A percentile compares a stretch with the other conserved stretches of the same genome.
phyloP scores from a whole-genome alignment of 2,797 vertebrate genomes.

The Gymnodraco acuticeps region DNA sequence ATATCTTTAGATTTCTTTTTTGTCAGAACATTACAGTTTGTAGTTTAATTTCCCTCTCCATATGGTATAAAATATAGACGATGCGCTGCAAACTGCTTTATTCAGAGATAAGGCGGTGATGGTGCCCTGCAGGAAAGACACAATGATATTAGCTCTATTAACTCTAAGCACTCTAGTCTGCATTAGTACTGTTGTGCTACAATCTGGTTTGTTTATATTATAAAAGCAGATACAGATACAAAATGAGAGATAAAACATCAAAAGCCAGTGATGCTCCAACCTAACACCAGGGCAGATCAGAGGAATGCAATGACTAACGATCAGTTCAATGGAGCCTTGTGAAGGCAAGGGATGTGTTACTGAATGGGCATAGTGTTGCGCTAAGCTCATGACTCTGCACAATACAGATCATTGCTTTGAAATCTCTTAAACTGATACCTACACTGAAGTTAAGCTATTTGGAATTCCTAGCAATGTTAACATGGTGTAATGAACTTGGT shows the following conservation, averaged over 20 bases:
- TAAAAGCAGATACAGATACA: background rate
- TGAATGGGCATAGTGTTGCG: constrained; percentile 26
- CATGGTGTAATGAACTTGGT: background rate
- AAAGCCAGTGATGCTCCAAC: background rate
- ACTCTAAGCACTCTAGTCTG: background rate
- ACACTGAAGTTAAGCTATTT: background rate
- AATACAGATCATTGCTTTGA: background rate
- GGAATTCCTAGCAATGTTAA: background rate
- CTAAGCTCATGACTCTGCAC: background rate
- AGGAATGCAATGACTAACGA: background rate
- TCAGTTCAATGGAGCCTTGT: constrained; percentile 1
- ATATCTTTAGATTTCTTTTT: background rate
- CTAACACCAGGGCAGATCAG: background rate
- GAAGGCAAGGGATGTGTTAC: constrained; percentile 16
- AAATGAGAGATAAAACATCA: constrained; percentile 3
- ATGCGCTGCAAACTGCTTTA: background rate
- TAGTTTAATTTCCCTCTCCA: background rate
- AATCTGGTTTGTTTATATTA: background rate
- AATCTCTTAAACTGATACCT: background rate
- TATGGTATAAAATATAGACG: background rate
- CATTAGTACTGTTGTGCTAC: background rate
- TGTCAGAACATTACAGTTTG: background rate
- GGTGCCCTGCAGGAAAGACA: background rate
- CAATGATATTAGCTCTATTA: background rate
- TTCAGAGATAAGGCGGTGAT: constrained; percentile 1